Conservation (phyloP, 2,888 invertebrate species). For the Orchesella flavescens region DNA sequence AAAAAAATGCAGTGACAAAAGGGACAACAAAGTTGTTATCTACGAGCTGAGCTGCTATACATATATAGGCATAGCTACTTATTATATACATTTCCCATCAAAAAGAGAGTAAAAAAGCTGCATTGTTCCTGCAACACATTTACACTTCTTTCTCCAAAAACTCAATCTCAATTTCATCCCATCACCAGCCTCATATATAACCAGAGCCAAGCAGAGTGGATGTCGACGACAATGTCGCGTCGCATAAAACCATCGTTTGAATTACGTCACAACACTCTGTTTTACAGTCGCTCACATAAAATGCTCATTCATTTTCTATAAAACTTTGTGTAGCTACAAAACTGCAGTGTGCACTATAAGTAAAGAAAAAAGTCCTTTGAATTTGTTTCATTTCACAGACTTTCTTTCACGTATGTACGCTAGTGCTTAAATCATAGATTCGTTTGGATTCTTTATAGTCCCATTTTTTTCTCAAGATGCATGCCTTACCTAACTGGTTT, state of each 20-base stretch:
- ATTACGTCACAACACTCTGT: conserved; percentile 56
- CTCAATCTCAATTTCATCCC: background rate
- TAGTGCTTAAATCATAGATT: too few relatives aligned
- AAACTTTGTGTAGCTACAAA: background rate
- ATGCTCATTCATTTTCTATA: conserved; percentile 5
- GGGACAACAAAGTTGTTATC: too few relatives aligned
- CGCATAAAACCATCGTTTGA: conserved; percentile 46
- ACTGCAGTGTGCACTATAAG: background rate
- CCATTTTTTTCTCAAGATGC: background rate
- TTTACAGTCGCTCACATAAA: conserved; percentile 9
- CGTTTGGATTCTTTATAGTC: too few relatives aligned
- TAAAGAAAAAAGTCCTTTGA: background rate
- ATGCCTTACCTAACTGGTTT: conserved; percentile 40
- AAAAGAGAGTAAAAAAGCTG: too few relatives aligned
- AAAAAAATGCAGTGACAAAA: background rate
- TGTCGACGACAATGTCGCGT: conserved; percentile 17
- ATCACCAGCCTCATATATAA: too few relatives aligned
- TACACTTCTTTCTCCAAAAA: conserved; percentile 14
- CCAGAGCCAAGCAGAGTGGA: too few relatives aligned
- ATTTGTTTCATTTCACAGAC: conserved; percentile 11
- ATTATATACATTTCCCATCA: too few relatives aligned
- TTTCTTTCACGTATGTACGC: background rate
- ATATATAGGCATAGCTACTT: too few relatives aligned
- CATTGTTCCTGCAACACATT: too few relatives aligned
- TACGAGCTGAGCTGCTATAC: too few relatives aligned